phyloP scores from a whole-genome alignment of 2,797 vertebrate species.

The Philypnodon macrostomus region DNA sequence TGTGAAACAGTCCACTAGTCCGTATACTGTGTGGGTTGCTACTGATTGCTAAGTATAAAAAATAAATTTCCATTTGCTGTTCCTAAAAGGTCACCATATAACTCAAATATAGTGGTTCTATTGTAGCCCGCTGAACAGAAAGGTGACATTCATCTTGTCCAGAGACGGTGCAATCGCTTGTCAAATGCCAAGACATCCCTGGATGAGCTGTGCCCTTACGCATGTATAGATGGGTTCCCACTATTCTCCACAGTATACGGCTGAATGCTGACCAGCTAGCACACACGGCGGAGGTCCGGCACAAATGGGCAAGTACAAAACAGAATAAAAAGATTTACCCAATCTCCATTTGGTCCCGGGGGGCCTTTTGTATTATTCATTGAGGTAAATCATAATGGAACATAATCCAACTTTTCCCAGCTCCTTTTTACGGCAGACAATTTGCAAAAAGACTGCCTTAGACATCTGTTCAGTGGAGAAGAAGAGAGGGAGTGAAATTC shows the following conservation, averaged over 20 bases:
- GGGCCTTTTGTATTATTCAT: conserved; percentile 61
- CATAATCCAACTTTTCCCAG: conserved; percentile 50
- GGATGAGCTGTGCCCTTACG: conserved; percentile 2
- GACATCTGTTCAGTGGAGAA: conserved; percentile 22
- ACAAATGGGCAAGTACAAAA: conserved; percentile 32
- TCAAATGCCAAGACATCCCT: conserved; percentile 47
- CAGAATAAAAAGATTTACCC: conserved; percentile 41
- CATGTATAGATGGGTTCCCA: conserved; percentile 18
- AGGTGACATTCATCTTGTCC: conserved; percentile 45
- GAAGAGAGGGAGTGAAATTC: conserved; percentile 18
- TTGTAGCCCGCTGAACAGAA: conserved; percentile 28
- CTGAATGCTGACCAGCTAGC: conserved; percentile 26
- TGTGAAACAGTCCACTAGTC: too few relatives aligned
- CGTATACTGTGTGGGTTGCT: too few relatives aligned
- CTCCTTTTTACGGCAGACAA: conserved; percentile 47
- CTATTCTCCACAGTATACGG: conserved; percentile 19
- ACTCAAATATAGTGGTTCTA: conserved; percentile 19
- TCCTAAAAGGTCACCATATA: conserved; percentile 40
- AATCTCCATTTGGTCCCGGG: conserved; percentile 46
- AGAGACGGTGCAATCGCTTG: conserved; percentile 15
- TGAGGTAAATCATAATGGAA: conserved; percentile 43
- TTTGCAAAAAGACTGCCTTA: conserved; percentile 41
- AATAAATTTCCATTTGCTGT: conserved; percentile 11
- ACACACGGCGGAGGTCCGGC: conserved; percentile 16
- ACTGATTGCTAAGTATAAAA: not conserved